phyloP scores from a whole-genome alignment of 2,797 vertebrate genomes.

The Onychomys arenicola region DNA sequence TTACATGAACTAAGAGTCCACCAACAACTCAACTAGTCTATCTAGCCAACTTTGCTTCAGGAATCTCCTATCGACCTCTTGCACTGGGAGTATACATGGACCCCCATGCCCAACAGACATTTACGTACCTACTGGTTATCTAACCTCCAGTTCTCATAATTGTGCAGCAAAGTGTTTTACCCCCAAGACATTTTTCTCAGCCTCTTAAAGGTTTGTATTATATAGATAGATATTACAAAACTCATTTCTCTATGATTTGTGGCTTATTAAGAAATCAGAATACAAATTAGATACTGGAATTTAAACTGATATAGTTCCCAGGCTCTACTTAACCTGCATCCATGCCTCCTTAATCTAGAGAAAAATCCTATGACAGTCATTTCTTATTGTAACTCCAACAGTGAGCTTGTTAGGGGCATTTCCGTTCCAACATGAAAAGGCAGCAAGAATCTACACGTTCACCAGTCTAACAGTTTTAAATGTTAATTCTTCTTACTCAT shows the following conservation, averaged over 20 bases:
- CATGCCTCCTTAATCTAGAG: not conserved
- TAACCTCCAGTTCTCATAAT: not conserved
- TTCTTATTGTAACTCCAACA: not conserved
- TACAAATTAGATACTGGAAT: not conserved
- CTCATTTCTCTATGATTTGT: not conserved
- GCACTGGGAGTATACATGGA: not conserved
- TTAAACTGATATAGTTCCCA: not conserved
- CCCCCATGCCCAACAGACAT: not conserved
- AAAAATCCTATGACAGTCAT: not conserved
- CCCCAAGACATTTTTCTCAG: not conserved
- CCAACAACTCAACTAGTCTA: not conserved
- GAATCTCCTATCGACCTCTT: not conserved
- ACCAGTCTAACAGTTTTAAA: not conserved
- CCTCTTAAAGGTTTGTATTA: not conserved
- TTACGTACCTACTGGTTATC: not conserved
- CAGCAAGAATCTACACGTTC: not conserved
- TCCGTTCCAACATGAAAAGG: not conserved
- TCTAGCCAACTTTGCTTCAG: not conserved
- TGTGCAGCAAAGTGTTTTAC: not conserved
- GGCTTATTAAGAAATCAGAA: not conserved
- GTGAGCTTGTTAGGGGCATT: not conserved
- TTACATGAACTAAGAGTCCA: not conserved
- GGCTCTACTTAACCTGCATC: not conserved
- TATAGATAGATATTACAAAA: constrained; percentile 15
- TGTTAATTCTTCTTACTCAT: not conserved